These are phyloP conservation scores for Leuctra nigra DNA, from an alignment of 2,888 invertebrate species.

Conservation along the genomic window DNA sequence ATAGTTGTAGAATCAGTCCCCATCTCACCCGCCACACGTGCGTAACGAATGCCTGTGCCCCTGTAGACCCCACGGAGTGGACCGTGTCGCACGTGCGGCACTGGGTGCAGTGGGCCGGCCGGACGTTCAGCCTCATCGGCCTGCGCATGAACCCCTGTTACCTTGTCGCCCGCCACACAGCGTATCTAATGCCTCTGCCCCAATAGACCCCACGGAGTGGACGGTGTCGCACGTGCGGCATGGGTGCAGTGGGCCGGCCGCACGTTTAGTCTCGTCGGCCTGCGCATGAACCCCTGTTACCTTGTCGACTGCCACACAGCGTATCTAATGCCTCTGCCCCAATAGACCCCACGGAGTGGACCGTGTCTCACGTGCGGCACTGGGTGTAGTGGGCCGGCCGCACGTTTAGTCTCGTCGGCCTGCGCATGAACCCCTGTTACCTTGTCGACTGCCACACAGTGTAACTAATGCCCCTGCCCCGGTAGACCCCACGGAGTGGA, in stretches of 20 bases:
- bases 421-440: constrained; percentile 71
- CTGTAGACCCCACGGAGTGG: constrained; percentile 47
- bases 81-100: constrained; percentile 73
- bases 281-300: constrained; percentile 71
- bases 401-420: constrained; percentile 70
- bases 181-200: too few species aligned
- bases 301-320: constrained; percentile 65
- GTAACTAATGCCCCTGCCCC: too few species aligned
- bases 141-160: constrained; percentile 72
- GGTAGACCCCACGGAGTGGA: constrained; percentile 49
- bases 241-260: constrained; percentile 93
- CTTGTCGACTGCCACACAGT: constrained; percentile 65
- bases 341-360: constrained; percentile 49
- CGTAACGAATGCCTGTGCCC: too few species aligned
- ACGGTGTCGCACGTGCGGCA: constrained; percentile 73
- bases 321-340: too few species aligned
- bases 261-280: constrained; percentile 70
- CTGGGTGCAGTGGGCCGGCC: constrained; percentile 91
- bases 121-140: constrained; percentile 72
- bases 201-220: constrained; percentile 47
- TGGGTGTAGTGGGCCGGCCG: constrained; percentile 93
- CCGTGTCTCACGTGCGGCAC: constrained; percentile 73
- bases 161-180: constrained; percentile 62
- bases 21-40: too few species aligned
- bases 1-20: too few species aligned